Base-by-base conservation (phyloP, 2,888 invertebrate genomes). In the Liposcelis brunnea region DNA sequence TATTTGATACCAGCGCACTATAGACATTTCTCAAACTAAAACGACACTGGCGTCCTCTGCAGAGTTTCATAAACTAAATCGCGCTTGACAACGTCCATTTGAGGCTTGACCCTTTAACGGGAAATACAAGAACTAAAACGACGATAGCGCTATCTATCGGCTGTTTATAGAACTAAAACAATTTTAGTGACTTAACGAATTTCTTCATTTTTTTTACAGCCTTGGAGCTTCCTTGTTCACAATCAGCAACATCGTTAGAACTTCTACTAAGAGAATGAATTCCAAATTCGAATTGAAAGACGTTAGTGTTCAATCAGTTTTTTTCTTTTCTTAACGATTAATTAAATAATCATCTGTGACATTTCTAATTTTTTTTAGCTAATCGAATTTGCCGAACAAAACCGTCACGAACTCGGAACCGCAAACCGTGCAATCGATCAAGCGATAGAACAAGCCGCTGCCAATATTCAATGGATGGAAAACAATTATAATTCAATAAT, bases 401-500 rank as follows among this genome's bases (percentile, higher is more conserved):
- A 74, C 46, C 67, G 71, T 47, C 69, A 73, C 36, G 79, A 83
- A 47, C 66, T 82, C 11, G 81, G 82, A 0, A 63, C 68, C 3
- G 74, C 73, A 1, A 64, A 68, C 1, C 64, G 86, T 50, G 77
- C 82, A 1, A 74, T 84, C 0, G 74, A 77, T 48, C 90, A 90
- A 62, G 77, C 83, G 0, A 62, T 89, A 7, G 91, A 91, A 58
- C 74, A 78, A 44, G 79, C 80, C 0, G 74, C 80, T 52, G 77
- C 80, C 2, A 89, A 90, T 59, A 78, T 89, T 1, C 72, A 76
- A 51, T 93, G 91, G 91, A 79, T 83, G 72, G 67, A 77, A 44
- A 68, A 67, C 38, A 82, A 87, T 63, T 82, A 80, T 57, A 65
- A 72, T 44, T 71, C 71, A 2, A 82, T 91, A 48, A 72, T 77